Percentiles rank a stretch among this genome's conserved stretches.
phyloP scores from a whole-genome alignment of 2,797 vertebrate genomes.

The Perodicticus potto region DNA sequence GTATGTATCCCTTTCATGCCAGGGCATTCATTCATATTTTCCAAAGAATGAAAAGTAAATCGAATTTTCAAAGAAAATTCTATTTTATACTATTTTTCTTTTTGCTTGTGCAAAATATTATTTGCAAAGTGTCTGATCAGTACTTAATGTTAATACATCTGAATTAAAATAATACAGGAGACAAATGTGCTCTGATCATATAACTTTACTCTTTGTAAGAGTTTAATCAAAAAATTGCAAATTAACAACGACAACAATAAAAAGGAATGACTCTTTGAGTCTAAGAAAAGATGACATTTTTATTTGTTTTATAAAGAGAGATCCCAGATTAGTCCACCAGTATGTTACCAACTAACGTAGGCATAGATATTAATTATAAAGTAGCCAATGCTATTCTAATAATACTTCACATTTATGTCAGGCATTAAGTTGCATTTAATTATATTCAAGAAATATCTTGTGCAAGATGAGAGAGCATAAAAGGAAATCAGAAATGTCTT shows the following conservation, averaged over 20 bases:
- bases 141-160: neutral
- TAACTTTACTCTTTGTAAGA: neutral
- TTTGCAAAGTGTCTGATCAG: neutral
- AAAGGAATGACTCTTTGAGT: neutral
- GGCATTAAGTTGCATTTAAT: neutral
- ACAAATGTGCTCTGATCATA: neutral
- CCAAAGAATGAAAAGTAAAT: constrained; percentile 18
- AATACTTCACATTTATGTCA: neutral
- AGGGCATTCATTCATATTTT: neutral
- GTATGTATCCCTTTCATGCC: neutral
- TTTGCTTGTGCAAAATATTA: constrained; percentile 5
- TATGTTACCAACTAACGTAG: neutral
- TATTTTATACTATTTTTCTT: neutral
- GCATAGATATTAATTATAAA: neutral
- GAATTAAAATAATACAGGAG: neutral
- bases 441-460: neutral
- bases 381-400: neutral
- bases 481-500: neutral
- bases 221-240: neutral
- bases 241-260: neutral
- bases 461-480: neutral
- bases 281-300: neutral
- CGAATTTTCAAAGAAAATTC: neutral
- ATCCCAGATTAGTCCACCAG: neutral
- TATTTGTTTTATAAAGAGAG: neutral